A percentile compares a stretch with the other conserved stretches of the same genome.
Conservation (phyloP, 2,888 invertebrate species). For the Phragmatobia fuliginosa region DNA sequence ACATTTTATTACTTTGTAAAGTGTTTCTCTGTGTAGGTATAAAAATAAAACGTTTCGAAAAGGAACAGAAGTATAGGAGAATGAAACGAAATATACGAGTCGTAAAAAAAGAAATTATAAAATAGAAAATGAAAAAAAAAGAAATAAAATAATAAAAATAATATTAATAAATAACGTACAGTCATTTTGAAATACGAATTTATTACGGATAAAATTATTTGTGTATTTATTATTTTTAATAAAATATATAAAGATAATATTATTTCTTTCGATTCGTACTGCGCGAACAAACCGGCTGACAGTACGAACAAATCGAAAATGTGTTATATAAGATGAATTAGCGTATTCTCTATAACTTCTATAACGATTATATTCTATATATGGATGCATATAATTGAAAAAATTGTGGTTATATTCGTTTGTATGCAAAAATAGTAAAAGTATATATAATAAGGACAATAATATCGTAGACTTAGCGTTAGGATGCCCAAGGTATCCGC, state of each 20-base stretch:
- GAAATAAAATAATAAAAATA: slow-evolving; percentile 60
- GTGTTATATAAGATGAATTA: slow-evolving; percentile 71
- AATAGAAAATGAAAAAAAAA: slow-evolving; percentile 57
- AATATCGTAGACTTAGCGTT: slow-evolving; percentile 81
- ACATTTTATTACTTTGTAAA: slow-evolving; percentile 79
- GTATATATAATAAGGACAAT: slow-evolving; percentile 80
- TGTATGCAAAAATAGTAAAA: slow-evolving; percentile 83
- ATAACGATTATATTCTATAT: slow-evolving; percentile 66
- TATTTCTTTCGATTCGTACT: slow-evolving; percentile 54
- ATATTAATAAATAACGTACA: slow-evolving; percentile 55
- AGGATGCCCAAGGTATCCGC: slow-evolving; percentile 85
- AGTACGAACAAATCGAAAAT: slow-evolving; percentile 70
- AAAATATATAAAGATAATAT: slow-evolving; percentile 43
- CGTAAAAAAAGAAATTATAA: slow-evolving; percentile 63
- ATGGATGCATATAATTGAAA: slow-evolving; percentile 79
- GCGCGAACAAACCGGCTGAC: slow-evolving; percentile 71
- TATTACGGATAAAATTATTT: slow-evolving; percentile 66
- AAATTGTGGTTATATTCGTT: slow-evolving; percentile 77
- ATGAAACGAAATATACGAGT: slow-evolving; percentile 63
- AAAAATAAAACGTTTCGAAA: slow-evolving; percentile 70
- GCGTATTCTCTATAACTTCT: slow-evolving; percentile 69
- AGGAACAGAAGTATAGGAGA: slow-evolving; percentile 81
- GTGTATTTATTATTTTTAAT: slow-evolving; percentile 54
- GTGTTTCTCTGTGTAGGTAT: slow-evolving; percentile 87
- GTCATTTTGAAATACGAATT: slow-evolving; percentile 65